Percentiles rank a stretch among this genome's conserved stretches.
Conservation (phyloP, 1,140 invertebrate species). For the Papilio glaucus region DNA sequence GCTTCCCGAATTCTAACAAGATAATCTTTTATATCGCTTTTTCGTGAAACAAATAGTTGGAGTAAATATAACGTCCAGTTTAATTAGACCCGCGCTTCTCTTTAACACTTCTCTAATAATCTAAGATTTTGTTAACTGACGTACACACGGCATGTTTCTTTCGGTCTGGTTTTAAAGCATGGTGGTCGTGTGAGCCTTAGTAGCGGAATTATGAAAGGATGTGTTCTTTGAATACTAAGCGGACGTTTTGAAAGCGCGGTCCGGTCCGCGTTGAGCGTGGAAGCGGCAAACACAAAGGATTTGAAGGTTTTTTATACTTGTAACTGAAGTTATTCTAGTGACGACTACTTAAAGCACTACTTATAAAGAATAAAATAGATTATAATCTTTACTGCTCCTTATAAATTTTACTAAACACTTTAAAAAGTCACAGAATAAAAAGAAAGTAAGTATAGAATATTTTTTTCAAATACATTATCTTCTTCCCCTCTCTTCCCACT, state of each 20-base stretch:
- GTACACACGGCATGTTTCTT: conserved; percentile 41
- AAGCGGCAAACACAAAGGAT: conserved; percentile 50
- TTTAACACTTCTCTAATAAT: not conserved
- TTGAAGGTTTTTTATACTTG: conserved; percentile 55
- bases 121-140: conserved; percentile 23
- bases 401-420: conserved; percentile 5
- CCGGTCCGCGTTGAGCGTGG: conserved; percentile 47
- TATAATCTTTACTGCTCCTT: not conserved
- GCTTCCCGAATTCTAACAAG: conserved; percentile 76
- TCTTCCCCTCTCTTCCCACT: no score
- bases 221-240: conserved; percentile 74
- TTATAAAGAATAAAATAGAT: not conserved
- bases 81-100: conserved; percentile 52
- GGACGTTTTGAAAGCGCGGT: conserved; percentile 56
- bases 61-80: conserved; percentile 56
- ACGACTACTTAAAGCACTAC: conserved; percentile 9
- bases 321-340: conserved; percentile 60
- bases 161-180: conserved; percentile 44
- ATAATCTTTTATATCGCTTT: conserved; percentile 80
- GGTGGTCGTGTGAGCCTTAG: conserved; percentile 66
- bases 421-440: not conserved
- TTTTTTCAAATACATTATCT: no score
- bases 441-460: not conserved
- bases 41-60: conserved; percentile 78
- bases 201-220: conserved; percentile 76